Evolutionary conservation across 53 echinoderm and acorn worm genomes (phyloP), one percentile per base, ranked within the genome.

Genomic region (Echinometra lucunter): DNA sequence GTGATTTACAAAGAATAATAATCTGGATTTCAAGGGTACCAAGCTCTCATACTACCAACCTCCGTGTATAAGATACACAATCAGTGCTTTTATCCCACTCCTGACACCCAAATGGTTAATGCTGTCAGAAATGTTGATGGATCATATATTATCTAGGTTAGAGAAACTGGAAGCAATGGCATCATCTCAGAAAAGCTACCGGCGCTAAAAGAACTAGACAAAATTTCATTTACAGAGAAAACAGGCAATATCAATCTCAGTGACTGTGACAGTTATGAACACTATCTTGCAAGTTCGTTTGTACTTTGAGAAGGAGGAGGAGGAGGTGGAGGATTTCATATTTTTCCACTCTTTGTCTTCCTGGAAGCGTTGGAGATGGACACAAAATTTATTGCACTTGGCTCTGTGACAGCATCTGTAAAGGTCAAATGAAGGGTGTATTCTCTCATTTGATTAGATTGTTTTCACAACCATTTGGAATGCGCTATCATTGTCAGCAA

Each of bases 251-350:
- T 28, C 89, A 58, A 89, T 58, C 89, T 89, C 89, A 89, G 37
- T 89, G 89, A 89, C 18, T n/a, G 78, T 85, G 85, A 49, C 49
- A 85, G 85, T 85, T 85, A 47, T 85, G 47, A 85, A 49, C 85
- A 85, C 85, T 85, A 30, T 12, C 49, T 45, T 38, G 28, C 37
- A 57, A 89, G 89, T 89, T 89, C 89, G 37, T 57, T 58, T 89
- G 89, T 60, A 89, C 89, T 89, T 89, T 89, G 18, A 89, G 89
- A 75, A n/a, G n/a, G n/a, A n/a, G n/a, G n/a, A n/a, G n/a, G n/a
- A n/a, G 18, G 75, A 85, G 49, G 30, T n/a, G 85, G 53, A 49
- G 49, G 85, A 85, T 85, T 49, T 30, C 35, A 85, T 85, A 85
- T 47, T 85, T 83, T 85, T 85, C 85, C 47, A 49, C 85, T 21